Base-by-base conservation (phyloP, 2,888 invertebrate genomes). In the Hypena proboscidalis region DNA sequence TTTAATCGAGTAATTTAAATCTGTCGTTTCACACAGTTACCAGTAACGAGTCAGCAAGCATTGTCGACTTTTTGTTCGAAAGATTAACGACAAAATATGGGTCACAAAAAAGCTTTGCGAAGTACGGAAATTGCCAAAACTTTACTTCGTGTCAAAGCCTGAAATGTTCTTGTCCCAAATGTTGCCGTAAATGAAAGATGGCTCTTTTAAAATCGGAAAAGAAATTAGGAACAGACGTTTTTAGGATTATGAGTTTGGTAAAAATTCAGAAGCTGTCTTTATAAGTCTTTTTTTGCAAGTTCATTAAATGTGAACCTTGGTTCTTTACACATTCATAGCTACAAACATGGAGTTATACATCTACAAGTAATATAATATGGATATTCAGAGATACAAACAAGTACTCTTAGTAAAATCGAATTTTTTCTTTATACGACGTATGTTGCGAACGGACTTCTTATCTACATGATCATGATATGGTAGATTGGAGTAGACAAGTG, bases 121-220 rank as follows among this genome's bases (percentile, higher is more conserved):
- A 85, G 82, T 84, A 77, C 83, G 86, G 85, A 85, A 88, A 89
- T 89, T 88, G 83, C 88, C 86, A 80, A 88, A 89, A 88, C 83
- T 89, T 89, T 81, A 88, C 83, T 89, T 89, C 82, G 83, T 86
- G 88, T 89, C 84, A 83, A 85, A 84, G 77, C 75, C 81, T 82
- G 80, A 87, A 86, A 85, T 84, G 86, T 87, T 85, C 88, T 88
- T 88, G 88, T 87, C 87, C 86, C 80, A 83, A 89, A 85, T 83
- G 86, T 87, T 85, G 83, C 82, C 88, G 86, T 88, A 88, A 88
- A 88, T 88, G 87, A 89, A 86, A 87, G 85, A 89, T 89, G 85
- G 84, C 80, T 86, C 85, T 88, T 87, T 88, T 86, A 83, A 84
- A 86, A 89, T 86, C 86, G 85, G 84, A 74, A 87, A 88, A 89